phyloP scores from a whole-genome alignment of 2,797 vertebrate genomes.

The Cuniculus paca region DNA sequence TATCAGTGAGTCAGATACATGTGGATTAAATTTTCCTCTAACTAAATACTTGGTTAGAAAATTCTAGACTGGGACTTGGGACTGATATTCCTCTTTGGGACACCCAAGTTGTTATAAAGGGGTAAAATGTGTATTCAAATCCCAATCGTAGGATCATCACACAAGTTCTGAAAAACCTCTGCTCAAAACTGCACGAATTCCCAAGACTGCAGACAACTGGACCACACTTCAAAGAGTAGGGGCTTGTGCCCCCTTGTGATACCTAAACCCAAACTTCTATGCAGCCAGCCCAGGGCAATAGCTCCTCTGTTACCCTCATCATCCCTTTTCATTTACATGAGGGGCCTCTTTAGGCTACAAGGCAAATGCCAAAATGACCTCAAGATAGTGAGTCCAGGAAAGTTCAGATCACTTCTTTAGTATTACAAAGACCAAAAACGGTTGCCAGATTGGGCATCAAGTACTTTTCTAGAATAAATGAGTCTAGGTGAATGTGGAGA shows the following conservation, averaged over 20 bases:
- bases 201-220: background rate
- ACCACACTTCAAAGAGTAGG: background rate
- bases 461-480: background rate
- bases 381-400: background rate
- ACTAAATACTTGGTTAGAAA: slow-evolving; percentile 64
- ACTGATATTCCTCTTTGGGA: slow-evolving; percentile 28
- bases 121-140: background rate
- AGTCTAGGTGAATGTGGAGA: background rate
- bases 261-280: background rate
- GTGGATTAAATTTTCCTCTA: slow-evolving; percentile 66
- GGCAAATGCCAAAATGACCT: background rate
- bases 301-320: background rate
- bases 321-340: background rate
- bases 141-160: background rate
- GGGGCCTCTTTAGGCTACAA: background rate
- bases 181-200: background rate
- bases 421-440: background rate
- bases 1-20: slow-evolving; percentile 70
- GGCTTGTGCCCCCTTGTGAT: background rate
- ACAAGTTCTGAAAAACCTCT: slow-evolving; percentile 25
- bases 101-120: slow-evolving; percentile 29
- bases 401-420: background rate
- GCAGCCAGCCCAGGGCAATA: background rate
- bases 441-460: background rate
- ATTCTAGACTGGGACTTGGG: slow-evolving; percentile 29